Evolutionary conservation across 2,888 invertebrate genomes (phyloP).

Genomic region (Megaustenia siamemsis): DNA sequence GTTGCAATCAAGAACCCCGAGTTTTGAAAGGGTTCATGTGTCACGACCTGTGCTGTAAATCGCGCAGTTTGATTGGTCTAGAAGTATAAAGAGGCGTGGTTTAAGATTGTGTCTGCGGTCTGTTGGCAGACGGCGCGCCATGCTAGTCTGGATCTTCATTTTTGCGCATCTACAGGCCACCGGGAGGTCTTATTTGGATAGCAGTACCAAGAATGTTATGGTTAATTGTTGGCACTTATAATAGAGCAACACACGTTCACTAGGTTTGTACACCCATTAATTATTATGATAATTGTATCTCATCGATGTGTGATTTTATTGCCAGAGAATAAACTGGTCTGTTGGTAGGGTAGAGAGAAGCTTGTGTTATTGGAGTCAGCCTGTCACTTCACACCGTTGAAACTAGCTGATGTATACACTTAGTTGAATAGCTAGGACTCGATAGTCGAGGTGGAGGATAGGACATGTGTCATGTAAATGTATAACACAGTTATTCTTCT

Average conservation of each 20-base stretch:
- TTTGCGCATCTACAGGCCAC: neutral
- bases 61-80: neutral
- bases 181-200: neutral
- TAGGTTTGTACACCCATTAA: conserved; percentile 6
- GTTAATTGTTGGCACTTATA: neutral
- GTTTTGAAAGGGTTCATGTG: neutral
- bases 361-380: no score
- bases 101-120: neutral
- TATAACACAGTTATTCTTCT: no score
- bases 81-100: neutral
- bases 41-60: neutral
- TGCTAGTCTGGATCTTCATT: neutral
- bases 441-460: no score
- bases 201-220: neutral
- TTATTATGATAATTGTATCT: no score
- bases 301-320: no score
- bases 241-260: neutral
- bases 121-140: neutral
- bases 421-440: no score
- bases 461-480: no score
- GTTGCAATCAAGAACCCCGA: no score
- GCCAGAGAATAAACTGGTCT: no score
- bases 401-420: no score
- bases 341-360: no score
- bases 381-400: no score